Base-by-base conservation (phyloP, 2,888 invertebrate species). In the Diadegma fenestrale region DNA sequence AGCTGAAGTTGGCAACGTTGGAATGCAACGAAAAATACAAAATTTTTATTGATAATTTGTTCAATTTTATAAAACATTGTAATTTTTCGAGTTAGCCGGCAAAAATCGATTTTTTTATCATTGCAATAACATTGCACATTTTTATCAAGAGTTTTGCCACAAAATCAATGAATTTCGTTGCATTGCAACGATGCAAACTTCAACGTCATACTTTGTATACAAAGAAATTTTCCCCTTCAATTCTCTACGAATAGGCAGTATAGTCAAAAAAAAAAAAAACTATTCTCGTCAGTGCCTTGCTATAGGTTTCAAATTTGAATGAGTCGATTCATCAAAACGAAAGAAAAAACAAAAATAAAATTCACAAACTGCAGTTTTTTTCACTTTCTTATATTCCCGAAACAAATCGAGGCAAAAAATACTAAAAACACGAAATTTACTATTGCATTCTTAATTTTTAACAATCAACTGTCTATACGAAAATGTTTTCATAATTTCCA, bases 271-370 rank as follows among this genome's bases (percentile, higher is more conserved):
- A 54, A 75, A 54, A 33, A 33, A 33, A 33, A 33, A 77, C 68
- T 84, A 82, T 86, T 85, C 45, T 87, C 81, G 75, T 81, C 84
- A 87, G 87, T 87, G 87, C 87, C 87, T 87, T 87, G 86, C 80
- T 76, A 72, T 79, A 82, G 71, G 77, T 76, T 71, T 58, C 75
- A 79, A 75, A 77, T 63, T 41, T 66, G 30, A 45, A 80, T 77
- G 68, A 43, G 54, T 75, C 63, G 63, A 77, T 63, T 43, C 33
- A 51, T 26, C 17, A 37, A 71, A 54, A 19, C 12, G n/a, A 30
- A 72, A 51, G 51, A 71, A 75, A 69, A 63, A 51, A 30, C 10
- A 19, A 58, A 22, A 19, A 33, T 19, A 19, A 12, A 14, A 14
- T 19, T 41, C 26, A 48, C 48, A 48, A 72, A 26, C 10, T 48